Evolutionary conservation across 2,113 vertebrate genomes (phyloP), one percentile per base, ranked within the genome.

Genomic region (Notothenia coriiceps): DNA sequence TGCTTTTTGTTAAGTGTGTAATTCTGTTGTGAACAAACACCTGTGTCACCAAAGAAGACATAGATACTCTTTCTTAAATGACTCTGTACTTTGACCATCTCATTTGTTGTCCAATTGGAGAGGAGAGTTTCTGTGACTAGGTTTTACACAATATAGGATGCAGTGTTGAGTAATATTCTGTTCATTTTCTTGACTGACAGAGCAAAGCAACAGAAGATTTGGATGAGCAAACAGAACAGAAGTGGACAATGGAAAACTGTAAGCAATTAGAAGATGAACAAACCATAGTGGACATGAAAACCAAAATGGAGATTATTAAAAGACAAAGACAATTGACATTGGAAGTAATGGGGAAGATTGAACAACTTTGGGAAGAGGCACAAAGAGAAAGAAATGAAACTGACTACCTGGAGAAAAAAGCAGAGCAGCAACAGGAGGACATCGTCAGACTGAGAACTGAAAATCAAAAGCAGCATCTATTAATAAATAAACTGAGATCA

Each of bases 331-430:
- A 86, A 50, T 57, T 92, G 10, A 88, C 79, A 46, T 71, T 67
- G 59, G 77, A 81, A 70, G 52, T 89, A 40, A 72, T 91, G 14
- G 85, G 90, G 12, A 92, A 93, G 15, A 84, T 90, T 20, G 75
- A 87, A 70, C 76, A 88, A 70, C 64, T 91, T 8, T 89, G 76
- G 86, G 80, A 93, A 52, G 83, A 82, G 25, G 83, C 79, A 64
- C 80, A 90, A 66, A 87, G 56, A 80, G 72, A 92, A 7, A 87
- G 46, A 72, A 55, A 62, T 71, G 77, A 90, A 72, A 83, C 56
- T 11, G 75, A 80, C 52, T 56, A 56, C 35, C 71, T 92, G 59
- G 92, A 25, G 69, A 83, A 65, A 61, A 87, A 78, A 56, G 89
- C 80, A 51, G 65, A 86, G 51, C 66, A 63, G 55, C 91, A 92